Evolutionary conservation across 2,797 vertebrate species (phyloP).

Genomic region (Borostomias antarcticus): DNA sequence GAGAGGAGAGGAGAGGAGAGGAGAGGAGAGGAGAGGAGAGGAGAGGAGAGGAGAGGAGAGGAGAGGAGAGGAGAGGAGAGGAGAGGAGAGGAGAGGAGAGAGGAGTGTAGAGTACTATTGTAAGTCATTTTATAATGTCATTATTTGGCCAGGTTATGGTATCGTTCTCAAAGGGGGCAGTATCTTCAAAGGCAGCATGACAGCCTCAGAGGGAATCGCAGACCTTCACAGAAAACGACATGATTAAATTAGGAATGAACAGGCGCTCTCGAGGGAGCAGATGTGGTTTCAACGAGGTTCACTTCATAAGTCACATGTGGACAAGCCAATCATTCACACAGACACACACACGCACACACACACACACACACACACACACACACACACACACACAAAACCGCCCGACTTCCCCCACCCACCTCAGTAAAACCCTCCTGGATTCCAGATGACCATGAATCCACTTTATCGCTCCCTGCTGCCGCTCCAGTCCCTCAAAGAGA

Average conservation of each 20-base stretch:
- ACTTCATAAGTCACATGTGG: constrained; percentile 30
- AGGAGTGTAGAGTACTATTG: too few species aligned
- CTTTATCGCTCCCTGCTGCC: constrained; percentile 38
- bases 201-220: constrained; percentile 14
- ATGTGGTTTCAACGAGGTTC: constrained; percentile 51
- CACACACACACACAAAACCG: too few species aligned
- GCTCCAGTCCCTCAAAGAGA: constrained; percentile 32
- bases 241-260: constrained; percentile 34
- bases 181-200: not conserved
- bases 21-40: too few species aligned
- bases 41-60: too few species aligned
- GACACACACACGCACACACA: too few species aligned
- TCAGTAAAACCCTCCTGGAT: constrained; percentile 18
- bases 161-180: not conserved
- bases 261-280: constrained; percentile 26
- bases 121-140: not conserved
- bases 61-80: too few species aligned
- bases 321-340: too few species aligned
- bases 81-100: too few species aligned
- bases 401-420: constrained; percentile 14
- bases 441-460: constrained; percentile 41
- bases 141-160: not conserved
- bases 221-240: constrained; percentile 36
- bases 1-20: too few species aligned
- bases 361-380: too few species aligned